phyloP scores from a whole-genome alignment of 2,113 vertebrate genomes.

The Notechis scutatus region DNA sequence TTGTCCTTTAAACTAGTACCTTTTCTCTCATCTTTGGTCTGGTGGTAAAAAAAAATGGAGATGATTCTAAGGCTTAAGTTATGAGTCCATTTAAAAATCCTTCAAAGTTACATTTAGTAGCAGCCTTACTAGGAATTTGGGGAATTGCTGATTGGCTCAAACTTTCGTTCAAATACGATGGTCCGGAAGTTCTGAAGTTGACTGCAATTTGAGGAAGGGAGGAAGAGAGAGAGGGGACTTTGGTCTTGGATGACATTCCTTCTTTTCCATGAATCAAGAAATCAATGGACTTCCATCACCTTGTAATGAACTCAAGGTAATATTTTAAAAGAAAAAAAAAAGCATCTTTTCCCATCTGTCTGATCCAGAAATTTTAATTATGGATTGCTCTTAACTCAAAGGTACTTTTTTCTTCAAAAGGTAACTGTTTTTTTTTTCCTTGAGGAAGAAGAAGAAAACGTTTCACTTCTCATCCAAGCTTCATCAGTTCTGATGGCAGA shows the following conservation, averaged over 20 bases:
- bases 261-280: neutral
- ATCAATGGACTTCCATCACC: neutral
- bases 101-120: neutral
- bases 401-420: neutral
- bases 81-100: neutral
- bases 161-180: neutral
- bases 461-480: neutral
- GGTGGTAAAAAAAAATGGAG: neutral
- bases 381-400: neutral
- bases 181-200: neutral
- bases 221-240: neutral
- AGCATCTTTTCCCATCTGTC: neutral
- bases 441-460: neutral
- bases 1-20: neutral
- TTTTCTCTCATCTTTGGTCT: neutral
- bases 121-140: neutral
- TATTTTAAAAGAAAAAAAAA: neutral
- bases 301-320: neutral
- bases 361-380: neutral
- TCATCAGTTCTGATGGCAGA: neutral
- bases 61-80: neutral
- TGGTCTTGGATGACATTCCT: neutral
- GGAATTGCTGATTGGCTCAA: neutral
- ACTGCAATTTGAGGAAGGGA: neutral
- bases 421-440: neutral